phyloP scores from a whole-genome alignment of 2,888 invertebrate genomes.

The Apodemia zela region DNA sequence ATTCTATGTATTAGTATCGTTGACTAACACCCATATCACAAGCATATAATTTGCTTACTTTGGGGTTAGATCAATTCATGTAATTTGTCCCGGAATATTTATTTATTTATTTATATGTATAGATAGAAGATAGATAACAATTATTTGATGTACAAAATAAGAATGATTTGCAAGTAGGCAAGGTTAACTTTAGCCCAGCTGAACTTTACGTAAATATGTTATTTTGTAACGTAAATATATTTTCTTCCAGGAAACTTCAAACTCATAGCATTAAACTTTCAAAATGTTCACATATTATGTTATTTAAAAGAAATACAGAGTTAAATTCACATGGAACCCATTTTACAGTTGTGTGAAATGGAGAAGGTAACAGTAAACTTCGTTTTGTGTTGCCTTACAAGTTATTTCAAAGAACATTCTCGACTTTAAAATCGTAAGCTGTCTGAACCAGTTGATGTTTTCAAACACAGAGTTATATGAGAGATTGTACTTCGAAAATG shows the following conservation, averaged over 20 bases:
- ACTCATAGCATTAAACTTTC: not conserved
- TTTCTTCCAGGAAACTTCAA: not conserved
- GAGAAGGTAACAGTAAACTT: slow-evolving; percentile 12
- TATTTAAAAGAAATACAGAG: not conserved
- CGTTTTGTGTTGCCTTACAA: slow-evolving; percentile 10
- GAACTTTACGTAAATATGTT: too few relatives aligned
- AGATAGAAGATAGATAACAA: too few relatives aligned
- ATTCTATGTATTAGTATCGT: too few relatives aligned
- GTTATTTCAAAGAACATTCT: slow-evolving; percentile 8
- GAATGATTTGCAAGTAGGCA: too few relatives aligned
- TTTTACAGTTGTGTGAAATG: slow-evolving; percentile 9
- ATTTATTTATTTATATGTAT: too few relatives aligned
- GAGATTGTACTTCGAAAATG: not conserved
- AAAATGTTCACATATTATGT: not conserved
- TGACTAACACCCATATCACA: too few relatives aligned
- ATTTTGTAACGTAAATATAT: too few relatives aligned
- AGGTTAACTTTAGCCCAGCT: too few relatives aligned
- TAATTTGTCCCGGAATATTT: too few relatives aligned
- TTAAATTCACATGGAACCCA: not conserved
- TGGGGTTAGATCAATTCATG: too few relatives aligned
- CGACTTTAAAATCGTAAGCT: not conserved
- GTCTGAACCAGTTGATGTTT: slow-evolving; percentile 8
- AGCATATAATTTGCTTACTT: too few relatives aligned
- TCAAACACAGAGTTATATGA: not conserved
- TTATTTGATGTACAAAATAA: too few relatives aligned